Evolutionary conservation across 2,888 invertebrate genomes (phyloP), one percentile per base, ranked within the genome.

Genomic region (Adelphocoris suturalis): DNA sequence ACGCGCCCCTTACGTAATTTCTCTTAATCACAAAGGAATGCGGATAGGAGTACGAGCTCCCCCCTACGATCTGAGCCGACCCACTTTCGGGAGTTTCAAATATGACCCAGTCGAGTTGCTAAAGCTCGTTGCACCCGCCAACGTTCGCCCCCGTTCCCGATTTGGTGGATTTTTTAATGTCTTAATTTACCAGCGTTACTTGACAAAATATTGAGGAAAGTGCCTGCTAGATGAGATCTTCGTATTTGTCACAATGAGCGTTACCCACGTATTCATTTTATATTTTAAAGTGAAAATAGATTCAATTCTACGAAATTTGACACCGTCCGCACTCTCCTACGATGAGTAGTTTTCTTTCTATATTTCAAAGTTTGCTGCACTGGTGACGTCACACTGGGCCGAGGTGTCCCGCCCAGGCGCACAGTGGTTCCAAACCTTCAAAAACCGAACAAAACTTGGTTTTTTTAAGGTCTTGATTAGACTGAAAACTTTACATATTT

Each of bases 1-100:
- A 52, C 82, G 48, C 80, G 48, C 80, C 46, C 37, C 47, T 89
- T 89, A 89, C 81, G 80, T 89, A 55, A 89, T 81, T 81, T 28
- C 89, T 81, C 55, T 81, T 78, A 89, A 89, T 89, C 89, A 89
- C 88, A 88, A 81, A 80, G 68, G 89, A 89, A 89, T 89, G 89
- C 89, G 89, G 89, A 89, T 86, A 55, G 28, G 46, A 68, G 75
- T n/a, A 46, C 19, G 12, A 68, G 68, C 78, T 46, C 86, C 37
- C 7, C 37, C 37, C 37, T 7, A 27, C 48, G 47, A 68, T 47
- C 37, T 7, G 37, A 46, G 46, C 47, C 78, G 86, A 86, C 86
- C 86, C 55, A 86, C 68, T 86, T 86, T 75, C 68, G 46, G 68
- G 75, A 75, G 85, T 85, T 85, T 61, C 37, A 85, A 85, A 85